Conservation (phyloP, 1,140 invertebrate genomes). For the Sitobion miscanthi region DNA sequence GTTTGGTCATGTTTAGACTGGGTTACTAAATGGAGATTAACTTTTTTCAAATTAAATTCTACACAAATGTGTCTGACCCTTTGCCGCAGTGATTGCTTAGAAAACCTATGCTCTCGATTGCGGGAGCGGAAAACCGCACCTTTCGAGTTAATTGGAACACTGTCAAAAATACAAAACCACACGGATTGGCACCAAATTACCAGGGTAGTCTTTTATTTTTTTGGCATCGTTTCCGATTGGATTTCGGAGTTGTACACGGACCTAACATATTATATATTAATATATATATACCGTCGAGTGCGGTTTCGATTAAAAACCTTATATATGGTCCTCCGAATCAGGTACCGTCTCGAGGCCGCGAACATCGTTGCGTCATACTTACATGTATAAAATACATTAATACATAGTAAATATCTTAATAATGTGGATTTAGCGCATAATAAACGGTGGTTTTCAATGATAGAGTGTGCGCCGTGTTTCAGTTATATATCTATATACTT, state of each 20-base stretch:
- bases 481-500: neutral
- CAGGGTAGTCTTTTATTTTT: constrained; percentile 8
- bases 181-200: constrained; percentile 36
- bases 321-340: too few species aligned
- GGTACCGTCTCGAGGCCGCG: neutral
- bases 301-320: constrained; percentile 28
- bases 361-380: neutral
- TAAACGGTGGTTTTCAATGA: neutral
- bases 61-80: constrained; percentile 24
- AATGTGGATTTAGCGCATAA: neutral
- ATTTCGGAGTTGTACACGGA: constrained; percentile 12
- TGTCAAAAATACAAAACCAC: constrained; percentile 28
- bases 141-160: constrained; percentile 18
- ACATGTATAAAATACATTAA: neutral
- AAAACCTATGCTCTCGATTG: neutral
- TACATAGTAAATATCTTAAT: neutral
- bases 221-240: constrained; percentile 35
- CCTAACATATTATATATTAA: neutral
- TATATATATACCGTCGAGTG: neutral
- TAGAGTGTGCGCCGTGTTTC: neutral
- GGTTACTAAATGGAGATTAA: neutral
- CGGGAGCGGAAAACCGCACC: neutral
- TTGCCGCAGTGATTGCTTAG: neutral
- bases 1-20: neutral
- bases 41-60: constrained; percentile 26